Base-by-base conservation (phyloP, 2,797 vertebrate species). In the Cuniculus paca region DNA sequence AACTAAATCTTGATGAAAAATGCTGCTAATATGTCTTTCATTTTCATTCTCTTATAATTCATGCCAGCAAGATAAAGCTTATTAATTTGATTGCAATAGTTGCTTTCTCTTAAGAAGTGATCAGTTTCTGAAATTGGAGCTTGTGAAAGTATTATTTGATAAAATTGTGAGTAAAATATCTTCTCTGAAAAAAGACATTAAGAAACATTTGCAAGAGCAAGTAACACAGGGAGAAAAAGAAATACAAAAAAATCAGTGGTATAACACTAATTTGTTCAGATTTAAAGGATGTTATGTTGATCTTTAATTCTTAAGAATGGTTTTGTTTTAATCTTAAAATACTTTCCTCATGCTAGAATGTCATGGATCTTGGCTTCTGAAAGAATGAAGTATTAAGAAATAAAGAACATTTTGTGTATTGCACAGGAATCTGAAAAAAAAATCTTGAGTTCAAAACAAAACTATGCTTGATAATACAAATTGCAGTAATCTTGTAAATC, bases 31-130 rank as follows among this genome's bases (percentile, higher is more conserved):
- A 24, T 10, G 28, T 81, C 79, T 91, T 93, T 93, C 77, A 79
- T 95, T 82, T 96, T 90, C 31, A 90, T 83, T 72, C 70, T 90
- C 28, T 84, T 75, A 68, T n/a, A 81, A 88, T 63, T 78, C 39
- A 91, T 78, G 78, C 74, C 39, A 81, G 26, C 31, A 82, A 91
- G 93, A 81, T 84, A 84, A 56, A 81, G 45, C 16, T 90, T 84
- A 77, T 34, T 74, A 88, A 90, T 84, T 84, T 52, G 74, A 42
- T 26, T 83, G 42, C 28, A 88, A 81, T 60, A 90, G 42, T 36
- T 12, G 14, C 11, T 92, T 95, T 63, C 72, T 3, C 45, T 85
- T 91, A 88, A 94, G 39, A 81, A 81, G 31, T 86, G 60, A 78
- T n/a, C 61, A 45, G 91, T 85, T 85, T 78, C 22, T 81, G 39